phyloP scores from a whole-genome alignment of 2,113 vertebrate species.

The Capreolus pygargus region DNA sequence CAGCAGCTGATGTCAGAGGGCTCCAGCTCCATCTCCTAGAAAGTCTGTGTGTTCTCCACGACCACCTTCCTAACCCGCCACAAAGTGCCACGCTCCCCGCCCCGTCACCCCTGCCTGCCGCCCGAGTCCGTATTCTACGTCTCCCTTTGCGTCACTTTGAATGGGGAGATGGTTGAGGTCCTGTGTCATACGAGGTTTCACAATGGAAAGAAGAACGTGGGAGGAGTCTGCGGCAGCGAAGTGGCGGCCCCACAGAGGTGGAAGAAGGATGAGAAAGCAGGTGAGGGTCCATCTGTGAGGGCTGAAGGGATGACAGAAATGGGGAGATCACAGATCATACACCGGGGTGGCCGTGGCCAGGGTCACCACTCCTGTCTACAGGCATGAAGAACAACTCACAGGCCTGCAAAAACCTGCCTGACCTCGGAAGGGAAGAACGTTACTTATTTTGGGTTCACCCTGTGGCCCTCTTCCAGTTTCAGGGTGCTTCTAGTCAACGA shows the following conservation, averaged over 20 bases:
- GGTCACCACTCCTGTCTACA: neutral
- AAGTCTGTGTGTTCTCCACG: neutral
- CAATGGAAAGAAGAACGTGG: slow-evolving; percentile 2
- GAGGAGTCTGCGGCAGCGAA: slow-evolving; percentile 24
- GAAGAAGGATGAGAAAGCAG: slow-evolving; percentile 49
- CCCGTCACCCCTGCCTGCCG: neutral
- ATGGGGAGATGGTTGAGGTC: neutral
- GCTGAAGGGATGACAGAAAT: slow-evolving; percentile 5
- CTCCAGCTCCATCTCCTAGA: neutral
- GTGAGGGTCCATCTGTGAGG: slow-evolving; percentile 15
- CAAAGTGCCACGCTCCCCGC: neutral
- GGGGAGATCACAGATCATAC: neutral
- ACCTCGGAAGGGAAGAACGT: neutral
- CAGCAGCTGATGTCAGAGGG: neutral
- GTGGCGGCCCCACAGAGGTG: slow-evolving; percentile 36
- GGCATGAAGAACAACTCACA: neutral
- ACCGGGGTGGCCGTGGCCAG: neutral
- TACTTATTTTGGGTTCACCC: neutral
- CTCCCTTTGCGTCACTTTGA: neutral
- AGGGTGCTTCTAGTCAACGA: neutral
- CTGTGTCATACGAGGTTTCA: neutral
- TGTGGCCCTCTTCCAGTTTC: neutral
- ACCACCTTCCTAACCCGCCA: neutral
- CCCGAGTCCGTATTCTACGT: neutral
- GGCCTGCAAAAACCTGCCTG: neutral